Percentiles rank a stretch among this genome's conserved stretches.
Evolutionary conservation across 2,797 vertebrate species (phyloP).

Genomic region (Champsocephalus gunnari): DNA sequence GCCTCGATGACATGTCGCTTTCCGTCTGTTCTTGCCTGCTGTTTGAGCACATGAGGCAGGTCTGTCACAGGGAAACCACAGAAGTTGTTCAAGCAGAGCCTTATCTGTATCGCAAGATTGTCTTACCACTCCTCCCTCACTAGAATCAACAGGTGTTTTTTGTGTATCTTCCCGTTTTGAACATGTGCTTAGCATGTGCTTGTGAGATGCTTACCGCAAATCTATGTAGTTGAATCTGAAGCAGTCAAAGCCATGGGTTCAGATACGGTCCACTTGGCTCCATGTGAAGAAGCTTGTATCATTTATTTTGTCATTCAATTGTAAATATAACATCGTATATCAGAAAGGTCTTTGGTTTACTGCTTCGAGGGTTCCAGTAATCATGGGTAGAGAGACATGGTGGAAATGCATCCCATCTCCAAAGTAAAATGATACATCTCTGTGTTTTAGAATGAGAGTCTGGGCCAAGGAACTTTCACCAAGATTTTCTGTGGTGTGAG

Average conservation of each 20-base stretch:
- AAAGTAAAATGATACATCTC: background rate
- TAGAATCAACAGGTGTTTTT: background rate
- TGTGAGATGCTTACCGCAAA: background rate
- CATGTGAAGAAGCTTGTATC: background rate
- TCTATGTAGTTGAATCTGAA: background rate
- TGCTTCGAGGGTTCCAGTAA: background rate
- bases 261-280: background rate
- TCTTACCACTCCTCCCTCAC: background rate
- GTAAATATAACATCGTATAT: background rate
- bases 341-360: background rate
- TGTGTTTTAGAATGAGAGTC: slow-evolving; percentile 88
- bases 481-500: slow-evolving; percentile 94
- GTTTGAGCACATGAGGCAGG: background rate
- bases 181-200: background rate
- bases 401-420: background rate
- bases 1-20: background rate
- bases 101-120: background rate
- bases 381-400: background rate
- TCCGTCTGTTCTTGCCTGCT: background rate
- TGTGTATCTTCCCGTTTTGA: slow-evolving; percentile 15
- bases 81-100: background rate
- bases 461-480: slow-evolving; percentile 97
- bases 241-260: background rate
- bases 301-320: background rate
- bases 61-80: slow-evolving; percentile 25